A percentile compares a stretch with the other conserved stretches of the same genome.
Conservation (phyloP, 2,888 invertebrate genomes). For the Salticus scenicus region DNA sequence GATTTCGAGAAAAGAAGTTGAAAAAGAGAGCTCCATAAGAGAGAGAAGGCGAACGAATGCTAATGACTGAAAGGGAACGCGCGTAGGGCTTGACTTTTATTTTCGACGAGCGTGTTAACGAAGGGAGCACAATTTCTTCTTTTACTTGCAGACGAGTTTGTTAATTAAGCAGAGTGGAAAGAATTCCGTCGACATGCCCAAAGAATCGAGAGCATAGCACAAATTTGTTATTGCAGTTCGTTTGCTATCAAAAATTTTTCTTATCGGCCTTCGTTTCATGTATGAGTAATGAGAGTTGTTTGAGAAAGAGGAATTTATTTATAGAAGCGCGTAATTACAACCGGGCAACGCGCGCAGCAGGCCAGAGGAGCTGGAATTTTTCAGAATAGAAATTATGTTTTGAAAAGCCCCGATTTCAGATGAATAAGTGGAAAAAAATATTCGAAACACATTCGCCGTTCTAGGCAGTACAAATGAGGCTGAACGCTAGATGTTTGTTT, state of each 20-base stretch:
- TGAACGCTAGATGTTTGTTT: not conserved
- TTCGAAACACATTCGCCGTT: not conserved
- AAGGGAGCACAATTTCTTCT: conserved; percentile 52
- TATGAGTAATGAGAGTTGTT: conserved; percentile 63
- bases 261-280: conserved; percentile 65
- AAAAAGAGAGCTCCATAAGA: conserved; percentile 52
- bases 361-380: not conserved
- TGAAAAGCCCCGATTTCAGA: conserved; percentile 15
- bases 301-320: conserved; percentile 64
- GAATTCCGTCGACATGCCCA: conserved; percentile 65
- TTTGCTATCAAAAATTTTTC: conserved; percentile 69
- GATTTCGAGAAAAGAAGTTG: conserved; percentile 38
- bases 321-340: conserved; percentile 61
- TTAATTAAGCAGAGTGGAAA: conserved; percentile 68
- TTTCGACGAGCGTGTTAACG: conserved; percentile 61
- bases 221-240: conserved; percentile 69
- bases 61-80: conserved; percentile 47
- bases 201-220: conserved; percentile 61
- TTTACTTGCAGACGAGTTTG: conserved; percentile 52
- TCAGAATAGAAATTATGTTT: conserved; percentile 11
- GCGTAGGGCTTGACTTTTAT: conserved; percentile 52
- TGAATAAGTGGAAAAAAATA: not conserved
- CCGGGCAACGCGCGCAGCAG: not conserved
- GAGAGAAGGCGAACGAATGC: conserved; percentile 44
- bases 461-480: not conserved